Evolutionary conservation across 1,140 invertebrate genomes (phyloP).

Genomic region (Brevipalpus yothersi): DNA sequence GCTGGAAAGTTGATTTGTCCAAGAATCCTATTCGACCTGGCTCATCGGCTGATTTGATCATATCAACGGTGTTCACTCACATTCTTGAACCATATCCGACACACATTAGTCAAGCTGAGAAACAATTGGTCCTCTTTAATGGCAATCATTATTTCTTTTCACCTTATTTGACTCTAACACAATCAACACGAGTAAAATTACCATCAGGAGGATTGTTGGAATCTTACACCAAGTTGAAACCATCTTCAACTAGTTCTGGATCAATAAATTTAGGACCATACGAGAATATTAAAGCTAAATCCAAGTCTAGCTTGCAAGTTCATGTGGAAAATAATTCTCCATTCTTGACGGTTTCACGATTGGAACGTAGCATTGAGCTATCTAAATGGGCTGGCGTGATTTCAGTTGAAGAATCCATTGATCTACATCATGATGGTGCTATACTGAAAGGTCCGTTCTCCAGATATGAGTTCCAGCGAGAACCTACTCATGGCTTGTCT

Average conservation of each 20-base stretch:
- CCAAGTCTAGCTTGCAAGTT: slow-evolving; percentile 32
- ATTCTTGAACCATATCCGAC: slow-evolving; percentile 53
- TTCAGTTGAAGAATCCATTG: slow-evolving; percentile 79
- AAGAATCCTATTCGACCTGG: slow-evolving; percentile 15
- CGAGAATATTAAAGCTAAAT: slow-evolving; percentile 30
- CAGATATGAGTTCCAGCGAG: slow-evolving; percentile 76
- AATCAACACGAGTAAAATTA: slow-evolving; percentile 53
- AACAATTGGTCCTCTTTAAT: slow-evolving; percentile 62
- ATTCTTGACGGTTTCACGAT: slow-evolving; percentile 66
- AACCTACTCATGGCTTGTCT: slow-evolving; percentile 50
- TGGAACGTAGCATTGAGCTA: slow-evolving; percentile 73
- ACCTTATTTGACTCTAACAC: slow-evolving; percentile 47
- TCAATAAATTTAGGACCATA: slow-evolving; percentile 66
- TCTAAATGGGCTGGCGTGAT: slow-evolving; percentile 95
- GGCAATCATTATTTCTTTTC: slow-evolving; percentile 62
- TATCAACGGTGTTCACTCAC: slow-evolving; percentile 51
- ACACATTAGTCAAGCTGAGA: slow-evolving; percentile 68
- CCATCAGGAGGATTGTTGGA: slow-evolving; percentile 46
- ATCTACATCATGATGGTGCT: slow-evolving; percentile 75
- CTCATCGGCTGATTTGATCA: slow-evolving; percentile 18
- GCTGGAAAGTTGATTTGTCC: slow-evolving; percentile 13
- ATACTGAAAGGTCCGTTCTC: slow-evolving; percentile 83
- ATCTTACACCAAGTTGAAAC: slow-evolving; percentile 55
- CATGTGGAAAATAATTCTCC: slow-evolving; percentile 87
- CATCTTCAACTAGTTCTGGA: slow-evolving; percentile 46